Base-by-base conservation (phyloP, 2,888 invertebrate species). In the Bhutanitis thaidina region DNA sequence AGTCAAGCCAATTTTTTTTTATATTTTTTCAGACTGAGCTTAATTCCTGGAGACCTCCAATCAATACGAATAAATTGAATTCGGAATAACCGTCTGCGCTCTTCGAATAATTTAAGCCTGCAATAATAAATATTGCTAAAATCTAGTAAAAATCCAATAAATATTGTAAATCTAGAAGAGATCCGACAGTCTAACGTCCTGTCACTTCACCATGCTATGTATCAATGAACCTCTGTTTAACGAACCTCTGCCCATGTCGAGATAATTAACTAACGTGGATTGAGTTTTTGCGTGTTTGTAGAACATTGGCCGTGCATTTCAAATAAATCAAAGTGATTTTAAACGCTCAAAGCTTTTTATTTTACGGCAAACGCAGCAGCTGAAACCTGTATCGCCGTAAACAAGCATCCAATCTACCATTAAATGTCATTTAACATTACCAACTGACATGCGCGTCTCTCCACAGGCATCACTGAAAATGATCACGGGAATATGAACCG, bases 401-500 rank as follows among this genome's bases (percentile, higher is more conserved):
- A 25, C 7, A 14, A 13, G 35, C 15, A 9, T 20, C 20, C 16
- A 20, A 32, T 47, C 39, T 32, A 34, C 16, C 32, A 38, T 46
- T 46, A 39, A 47, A 30, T 7, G 39, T 30, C 36, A 29, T 37
- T 46, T 32, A 32, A 20, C 39, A 30, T 39, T 39, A 25, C 20
- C 12, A 12, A 13, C 16, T 16, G 30, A 14, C 32, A 13, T 13
- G 14, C 36, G 14, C 25, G 39, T 27, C 27, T 34, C 14, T 34
- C 39, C n/a, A 2, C 20, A 32, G 34, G 47, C 32, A 47, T 39
- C 39, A 39, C 20, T 25, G 20, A 32, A 14, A 48, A 40, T 35
- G 40, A 48, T 40, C 34, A 20, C 13, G 10, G 40, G 34, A 48
- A 48, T 48, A 30, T 40, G 47, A 48, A 34, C 34, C 47, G 14